Base-by-base conservation (phyloP, 1,140 invertebrate genomes). In the Drosophila seguyi region DNA sequence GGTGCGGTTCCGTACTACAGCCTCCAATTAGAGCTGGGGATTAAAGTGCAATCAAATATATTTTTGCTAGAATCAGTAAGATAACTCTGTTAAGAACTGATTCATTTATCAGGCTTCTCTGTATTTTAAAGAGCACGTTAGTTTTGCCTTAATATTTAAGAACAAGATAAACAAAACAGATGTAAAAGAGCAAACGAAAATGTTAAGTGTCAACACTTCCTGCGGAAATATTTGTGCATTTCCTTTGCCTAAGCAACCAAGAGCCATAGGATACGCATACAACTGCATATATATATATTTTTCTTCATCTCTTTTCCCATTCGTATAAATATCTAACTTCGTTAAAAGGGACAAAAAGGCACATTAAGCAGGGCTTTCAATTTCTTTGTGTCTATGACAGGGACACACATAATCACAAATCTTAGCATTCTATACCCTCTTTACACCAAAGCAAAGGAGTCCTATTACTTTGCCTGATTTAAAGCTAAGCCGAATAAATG, bases 321-420 rank as follows among this genome's bases (percentile, higher is more conserved):
- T 36, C 8, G 11, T n/a, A 41, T 44, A 59, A 59, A 41, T 59
- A 38, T 20, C 13, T 18, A 59, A 71, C 34, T 50, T 58, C 36
- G 68, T 72, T 48, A 41, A 3, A 58, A 58, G 36, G 22, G 25
- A 34, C 61, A 18, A 20, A 27, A n/a, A 61, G 25, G 47, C 59
- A 27, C 45, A 42, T 63, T 81, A 71, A 39, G 29, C 39, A 75
- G 75, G 57, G 79, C 45, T 76, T 73, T 77, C 77, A 81, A 63
- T 86, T 81, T 60, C 57, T 72, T 62, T 85, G 80, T 75, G 50
- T 60, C 57, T 45, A 36, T 44, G 53, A 41, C 62, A 58, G 58
- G 57, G 34, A 45, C 52, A 59, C 66, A 60, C 60, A 74, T 63
- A 61, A 66, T 44, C 62, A 78, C 61, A 78, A 59, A 73, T 77